Evolutionary conservation across 2,113 vertebrate species (phyloP).

Genomic region (Tupaia chinensis): DNA sequence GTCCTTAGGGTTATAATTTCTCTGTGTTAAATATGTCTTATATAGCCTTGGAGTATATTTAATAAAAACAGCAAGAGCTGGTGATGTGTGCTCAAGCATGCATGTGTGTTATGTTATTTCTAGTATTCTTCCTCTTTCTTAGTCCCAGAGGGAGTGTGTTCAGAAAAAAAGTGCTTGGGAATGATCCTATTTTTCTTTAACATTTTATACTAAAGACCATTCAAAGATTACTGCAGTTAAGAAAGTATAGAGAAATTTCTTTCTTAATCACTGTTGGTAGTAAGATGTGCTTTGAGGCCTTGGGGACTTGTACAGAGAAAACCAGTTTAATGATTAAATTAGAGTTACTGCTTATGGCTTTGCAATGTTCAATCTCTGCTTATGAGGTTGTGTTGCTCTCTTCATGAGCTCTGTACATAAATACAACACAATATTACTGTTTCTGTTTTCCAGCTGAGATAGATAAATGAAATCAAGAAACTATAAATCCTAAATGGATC

Average conservation of each 20-base stretch:
- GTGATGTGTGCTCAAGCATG: no score
- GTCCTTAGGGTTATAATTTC: neutral
- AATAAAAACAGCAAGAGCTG: neutral
- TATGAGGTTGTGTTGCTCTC: neutral
- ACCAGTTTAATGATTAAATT: neutral
- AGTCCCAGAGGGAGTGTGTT: neutral
- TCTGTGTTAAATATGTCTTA: neutral
- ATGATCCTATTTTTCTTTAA: neutral
- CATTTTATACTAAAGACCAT: neutral
- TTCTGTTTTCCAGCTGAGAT: neutral
- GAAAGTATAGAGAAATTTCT: neutral
- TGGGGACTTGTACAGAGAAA: neutral
- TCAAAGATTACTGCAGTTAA: neutral
- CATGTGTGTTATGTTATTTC: neutral
- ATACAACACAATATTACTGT: neutral
- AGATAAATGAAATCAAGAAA: neutral
- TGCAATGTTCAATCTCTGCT: neutral
- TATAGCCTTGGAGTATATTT: no score
- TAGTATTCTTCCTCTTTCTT: neutral
- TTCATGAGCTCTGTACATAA: neutral
- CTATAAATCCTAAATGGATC: neutral
- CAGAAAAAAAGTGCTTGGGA: conserved; percentile 13
- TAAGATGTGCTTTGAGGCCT: neutral
- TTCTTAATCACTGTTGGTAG: neutral
- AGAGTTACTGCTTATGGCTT: neutral